A percentile compares a stretch with the other conserved stretches of the same genome.
phyloP scores from a whole-genome alignment of 2,797 vertebrate species.

The Acanthiza pusilla region DNA sequence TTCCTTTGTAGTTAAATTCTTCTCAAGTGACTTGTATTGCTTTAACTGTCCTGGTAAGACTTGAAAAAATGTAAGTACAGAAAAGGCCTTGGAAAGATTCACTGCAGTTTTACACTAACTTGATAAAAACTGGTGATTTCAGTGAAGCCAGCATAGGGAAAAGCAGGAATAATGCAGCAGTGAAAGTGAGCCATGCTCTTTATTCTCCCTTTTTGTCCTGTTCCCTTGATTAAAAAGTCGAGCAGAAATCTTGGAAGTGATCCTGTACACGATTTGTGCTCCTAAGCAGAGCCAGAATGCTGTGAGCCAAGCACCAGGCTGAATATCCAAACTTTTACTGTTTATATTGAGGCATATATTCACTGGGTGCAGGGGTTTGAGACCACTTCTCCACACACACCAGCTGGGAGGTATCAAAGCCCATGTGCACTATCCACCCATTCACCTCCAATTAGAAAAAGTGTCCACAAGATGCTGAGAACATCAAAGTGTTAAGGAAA shows the following conservation, averaged over 20 bases:
- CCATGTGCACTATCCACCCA: not conserved
- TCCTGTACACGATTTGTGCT: not conserved
- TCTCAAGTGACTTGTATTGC: conserved; percentile 46
- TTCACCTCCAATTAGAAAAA: not conserved
- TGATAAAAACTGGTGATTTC: not conserved
- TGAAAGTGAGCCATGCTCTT: not conserved
- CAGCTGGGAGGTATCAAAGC: conserved; percentile 46
- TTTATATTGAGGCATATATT: conserved; percentile 45
- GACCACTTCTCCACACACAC: not conserved
- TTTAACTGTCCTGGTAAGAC: conserved; percentile 16
- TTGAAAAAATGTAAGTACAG: not conserved
- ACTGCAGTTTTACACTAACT: not conserved
- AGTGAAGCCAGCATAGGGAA: not conserved
- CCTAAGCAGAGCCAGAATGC: conserved; percentile 40
- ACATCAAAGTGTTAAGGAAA: not conserved
- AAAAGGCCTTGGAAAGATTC: conserved; percentile 16
- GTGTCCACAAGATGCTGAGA: not conserved
- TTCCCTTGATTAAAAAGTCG: not conserved
- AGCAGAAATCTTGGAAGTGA: conserved; percentile 45
- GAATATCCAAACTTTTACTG: conserved; percentile 27
- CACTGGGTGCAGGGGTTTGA: not conserved
- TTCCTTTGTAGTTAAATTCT: conserved; percentile 54
- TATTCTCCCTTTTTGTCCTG: not conserved
- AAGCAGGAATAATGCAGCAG: not conserved
- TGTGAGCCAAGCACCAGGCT: not conserved